Evolutionary conservation across 2,797 vertebrate species (phyloP), one percentile per base, ranked within the genome.

Genomic region (Ammospiza maritima): DNA sequence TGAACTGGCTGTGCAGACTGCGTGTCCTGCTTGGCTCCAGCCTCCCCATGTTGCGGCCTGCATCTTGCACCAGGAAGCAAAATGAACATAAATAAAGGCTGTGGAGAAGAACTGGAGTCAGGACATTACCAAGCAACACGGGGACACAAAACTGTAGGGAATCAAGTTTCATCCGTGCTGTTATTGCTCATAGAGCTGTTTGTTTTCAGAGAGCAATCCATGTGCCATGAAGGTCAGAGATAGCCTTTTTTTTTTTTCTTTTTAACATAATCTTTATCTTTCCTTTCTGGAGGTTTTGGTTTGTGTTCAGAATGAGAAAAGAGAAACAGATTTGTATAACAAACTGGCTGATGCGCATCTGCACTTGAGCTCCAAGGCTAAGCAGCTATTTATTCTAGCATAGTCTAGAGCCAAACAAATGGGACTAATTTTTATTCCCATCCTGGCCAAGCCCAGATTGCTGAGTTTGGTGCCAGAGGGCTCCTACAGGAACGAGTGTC

Each of bases 241-340:
- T 7, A 70, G 42, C 1, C 36, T 47, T n/a, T 32, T n/a, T 32
- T 53, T 11, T 29, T 38, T 27, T 32, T 27, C 1, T 48, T 36
- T 51, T 58, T 20, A 21, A 25, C n/a, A 4, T 25, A 92, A 12
- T 56, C 29, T 82, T 75, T 77, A 75, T 77, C 47, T 85, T 90
- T 79, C 14, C 20, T 85, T 94, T 86, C 53, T 40, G 51, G 64
- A 88, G 42, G 11, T 69, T 78, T 89, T 61, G 8, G 5, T 21
- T 83, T 84, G 29, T 60, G 48, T 81, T 91, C 48, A 81, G 76
- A 96, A 87, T 36, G 89, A 84, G 44, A 73, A 51, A 65, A 75
- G 17, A 92, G 30, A 74, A 95, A 72, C 44, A 92, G 64, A 78
- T 87, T 77, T 94, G 30, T 94, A 26, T 78, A 94, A 86, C 20